Base-by-base conservation (phyloP, 2,888 invertebrate genomes). In the Tridacna gigas region DNA sequence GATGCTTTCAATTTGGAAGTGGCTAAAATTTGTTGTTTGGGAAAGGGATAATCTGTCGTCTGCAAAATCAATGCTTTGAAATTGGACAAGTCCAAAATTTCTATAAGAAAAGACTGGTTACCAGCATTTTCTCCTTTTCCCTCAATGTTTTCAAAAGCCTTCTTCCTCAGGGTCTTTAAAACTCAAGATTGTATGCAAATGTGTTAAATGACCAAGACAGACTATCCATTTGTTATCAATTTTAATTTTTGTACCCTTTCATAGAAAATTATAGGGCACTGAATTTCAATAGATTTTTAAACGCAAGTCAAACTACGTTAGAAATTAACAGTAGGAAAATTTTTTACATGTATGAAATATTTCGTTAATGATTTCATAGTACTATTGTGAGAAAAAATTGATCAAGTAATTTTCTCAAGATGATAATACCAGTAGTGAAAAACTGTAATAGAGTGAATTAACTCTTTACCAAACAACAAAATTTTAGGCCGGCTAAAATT, bases 251-350 rank as follows among this genome's bases (percentile, higher is more conserved):
- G 63, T 66, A 28, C 12, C 9, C 12, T 28, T 28, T 66, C 22
- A 25, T 26, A 25, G 26, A 66, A 66, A 66, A 66, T 66, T 28
- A 28, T 28, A 28, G 66, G 66, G 66, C 28, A 66, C 26, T 26
- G 11, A 25, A 66, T 63, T 15, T 63, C 18, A 66, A 66, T 66
- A n/a, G 22, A 9, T 61, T 12, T 11, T 28, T 11, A 26, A 26
- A 66, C 22, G 7, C 11, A 20, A 12, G 28, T 66, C 11, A 26
- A 28, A 66, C 22, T 26, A 26, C 26, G 11, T 66, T 13, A 66
- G 22, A 9, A 26, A 26, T 20, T 28, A 11, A 26, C 22, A 9
- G 22, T 25, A 66, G 26, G 22, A 28, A 28, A 66, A 66, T 66
- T 26, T 25, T 28, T 66, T 5, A 66, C 22, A 66, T 66, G 12